phyloP scores from a whole-genome alignment of 2,888 invertebrate genomes.

The Galerucella nymphaeae region DNA sequence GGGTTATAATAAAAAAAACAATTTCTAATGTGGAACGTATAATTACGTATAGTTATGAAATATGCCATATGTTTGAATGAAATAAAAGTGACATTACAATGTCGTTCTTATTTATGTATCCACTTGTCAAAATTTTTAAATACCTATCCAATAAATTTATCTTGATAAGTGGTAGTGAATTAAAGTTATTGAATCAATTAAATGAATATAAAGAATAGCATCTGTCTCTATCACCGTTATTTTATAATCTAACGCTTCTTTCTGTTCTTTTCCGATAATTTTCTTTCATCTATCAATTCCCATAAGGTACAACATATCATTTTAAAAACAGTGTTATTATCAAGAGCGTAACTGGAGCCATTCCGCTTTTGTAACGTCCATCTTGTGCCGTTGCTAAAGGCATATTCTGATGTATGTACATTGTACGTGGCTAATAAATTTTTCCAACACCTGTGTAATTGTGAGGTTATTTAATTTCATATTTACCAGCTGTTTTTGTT shows the following conservation, averaged over 20 bases:
- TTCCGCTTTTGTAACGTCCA: constrained; percentile 4
- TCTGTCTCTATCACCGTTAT: constrained; percentile 16
- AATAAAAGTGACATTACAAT: no score
- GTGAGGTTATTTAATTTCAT: neutral
- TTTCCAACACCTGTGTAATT: constrained; percentile 25
- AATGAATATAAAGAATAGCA: neutral
- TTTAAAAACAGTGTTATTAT: constrained; percentile 20
- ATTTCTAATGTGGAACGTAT: no score
- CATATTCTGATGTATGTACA: constrained; percentile 13
- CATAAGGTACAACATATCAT: constrained; percentile 28
- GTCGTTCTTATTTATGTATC: no score
- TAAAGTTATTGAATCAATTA: neutral
- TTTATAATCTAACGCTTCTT: constrained; percentile 22
- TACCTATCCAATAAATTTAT: no score
- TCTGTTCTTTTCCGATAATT: constrained; percentile 9
- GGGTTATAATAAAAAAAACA: no score
- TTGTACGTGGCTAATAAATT: constrained; percentile 15
- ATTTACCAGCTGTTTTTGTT: constrained; percentile 11
- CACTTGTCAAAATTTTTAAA: no score
- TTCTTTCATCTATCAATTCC: constrained; percentile 16
- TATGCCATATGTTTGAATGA: no score
- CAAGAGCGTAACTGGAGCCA: constrained; percentile 17
- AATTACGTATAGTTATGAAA: no score
- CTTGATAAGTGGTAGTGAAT: neutral
- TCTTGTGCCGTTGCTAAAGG: constrained; percentile 20